Base-by-base conservation (phyloP, 2,797 vertebrate genomes). In the Squalus acanthias region DNA sequence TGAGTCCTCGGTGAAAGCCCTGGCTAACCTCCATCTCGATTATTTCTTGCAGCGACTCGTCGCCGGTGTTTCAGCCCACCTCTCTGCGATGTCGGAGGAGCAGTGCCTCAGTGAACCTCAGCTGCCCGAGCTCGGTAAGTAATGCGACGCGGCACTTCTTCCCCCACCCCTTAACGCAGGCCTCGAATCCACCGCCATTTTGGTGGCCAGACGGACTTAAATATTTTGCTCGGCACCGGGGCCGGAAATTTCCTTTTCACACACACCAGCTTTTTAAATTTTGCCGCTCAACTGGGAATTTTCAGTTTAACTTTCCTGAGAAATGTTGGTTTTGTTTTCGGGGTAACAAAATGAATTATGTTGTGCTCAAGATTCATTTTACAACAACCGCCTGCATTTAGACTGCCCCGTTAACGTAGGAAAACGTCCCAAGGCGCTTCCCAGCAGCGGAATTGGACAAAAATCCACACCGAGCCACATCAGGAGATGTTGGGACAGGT, bases 71-170 rank as follows among this genome's bases (percentile, higher is more conserved):
- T 57, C 94, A 95, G 94, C 94, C 94, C 67, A 97, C 97, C 10
- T 98, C 97, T 0, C 97, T 97, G 12, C 98, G 98, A 0, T 98
- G 98, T 97, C 96, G 98, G 76, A 98, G 98, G 97, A 98, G 98
- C 97, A 98, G 98, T 6, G 97, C 98, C 96, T 98, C 98, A 60
- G 97, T 98, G 96, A 98, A 98, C 97, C 98, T 98, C 96, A 98
- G 98, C 97, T 98, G 97, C 91, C 98, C 98, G 0, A 98, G 98
- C 2, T 97, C 98, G 97, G 98, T 98, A 93, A 96, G 97, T 97
- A 95, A 50, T 13, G 13, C 10, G 6, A 29, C 24, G 39, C 13
- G 0, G 1, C 10, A 9, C 57, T 0, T 10, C 39, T n/a, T 39
- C 39, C 33, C 57, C 33, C 22, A 3, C 20, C 63, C 1, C 17